Percentiles rank a stretch among this genome's conserved stretches.
Evolutionary conservation across 2,113 vertebrate genomes (phyloP).

Genomic region (Propithecus coquereli): DNA sequence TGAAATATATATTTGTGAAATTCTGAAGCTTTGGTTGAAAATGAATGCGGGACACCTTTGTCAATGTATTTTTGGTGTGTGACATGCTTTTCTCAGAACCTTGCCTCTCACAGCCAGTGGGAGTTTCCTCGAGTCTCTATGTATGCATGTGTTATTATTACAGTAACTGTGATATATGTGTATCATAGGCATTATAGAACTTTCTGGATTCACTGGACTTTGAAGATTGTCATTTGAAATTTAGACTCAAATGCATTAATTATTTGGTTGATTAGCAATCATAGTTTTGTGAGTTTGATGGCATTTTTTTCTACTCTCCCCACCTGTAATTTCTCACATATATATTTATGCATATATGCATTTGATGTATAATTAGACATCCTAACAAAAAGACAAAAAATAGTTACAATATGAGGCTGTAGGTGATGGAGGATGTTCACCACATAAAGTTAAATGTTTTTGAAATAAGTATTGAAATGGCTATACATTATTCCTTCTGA

Average conservation of each 20-base stretch:
- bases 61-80: neutral
- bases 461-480: neutral
- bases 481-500: neutral
- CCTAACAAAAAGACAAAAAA: neutral
- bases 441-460: neutral
- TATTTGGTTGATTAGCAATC: neutral
- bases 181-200: neutral
- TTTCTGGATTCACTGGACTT: neutral
- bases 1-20: neutral
- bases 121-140: neutral
- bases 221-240: neutral
- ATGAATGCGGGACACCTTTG: constrained; percentile 27
- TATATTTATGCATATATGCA: neutral
- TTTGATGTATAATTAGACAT: neutral
- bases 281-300: neutral
- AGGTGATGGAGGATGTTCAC: neutral
- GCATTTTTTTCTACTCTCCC: neutral
- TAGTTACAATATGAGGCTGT: neutral
- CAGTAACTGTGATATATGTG: neutral
- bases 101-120: neutral
- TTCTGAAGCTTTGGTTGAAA: constrained; percentile 11
- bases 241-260: neutral
- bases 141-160: neutral
- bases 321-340: neutral
- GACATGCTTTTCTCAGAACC: neutral